A percentile compares a stretch with the other conserved stretches of the same genome.
These are phyloP conservation scores for Drosophila eohydei DNA, from an alignment of 2,888 invertebrate species.

Conservation along the genomic window DNA sequence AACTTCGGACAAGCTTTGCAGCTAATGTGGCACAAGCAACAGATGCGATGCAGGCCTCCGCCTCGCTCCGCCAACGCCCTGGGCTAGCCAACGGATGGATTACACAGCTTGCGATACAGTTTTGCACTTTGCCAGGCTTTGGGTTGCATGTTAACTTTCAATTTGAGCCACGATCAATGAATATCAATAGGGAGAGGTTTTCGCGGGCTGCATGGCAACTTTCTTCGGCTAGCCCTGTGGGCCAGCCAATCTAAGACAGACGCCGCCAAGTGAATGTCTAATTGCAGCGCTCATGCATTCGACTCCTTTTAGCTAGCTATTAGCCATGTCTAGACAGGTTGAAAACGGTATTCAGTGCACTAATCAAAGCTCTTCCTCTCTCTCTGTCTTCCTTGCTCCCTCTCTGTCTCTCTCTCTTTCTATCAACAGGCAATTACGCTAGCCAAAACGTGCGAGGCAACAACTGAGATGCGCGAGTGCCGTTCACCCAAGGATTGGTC, in stretches of 20 bases:
- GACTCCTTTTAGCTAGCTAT: slow-evolving; percentile 25
- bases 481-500: slow-evolving; percentile 96
- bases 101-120: slow-evolving; percentile 10
- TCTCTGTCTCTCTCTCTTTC: background rate
- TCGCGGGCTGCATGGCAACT: slow-evolving; percentile 29
- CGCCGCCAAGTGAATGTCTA: slow-evolving; percentile 70
- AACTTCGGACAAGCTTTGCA: slow-evolving; percentile 25
- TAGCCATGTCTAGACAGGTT: slow-evolving; percentile 57
- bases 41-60: background rate
- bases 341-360: slow-evolving; percentile 22
- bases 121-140: slow-evolving; percentile 11
- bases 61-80: slow-evolving; percentile 11
- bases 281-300: slow-evolving; percentile 36
- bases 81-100: slow-evolving; percentile 19
- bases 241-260: slow-evolving; percentile 25
- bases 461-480: slow-evolving; percentile 95
- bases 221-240: slow-evolving; percentile 51
- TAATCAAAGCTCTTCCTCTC: slow-evolving; percentile 12
- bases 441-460: slow-evolving; percentile 96
- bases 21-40: slow-evolving; percentile 62
- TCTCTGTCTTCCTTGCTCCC: background rate
- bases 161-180: slow-evolving; percentile 58
- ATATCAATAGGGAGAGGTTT: slow-evolving; percentile 9
- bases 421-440: slow-evolving; percentile 90
- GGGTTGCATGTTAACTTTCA: slow-evolving; percentile 76